Evolutionary conservation across 2,113 vertebrate species (phyloP), one percentile per base, ranked within the genome.

Genomic region (Sinosuthora webbiana): DNA sequence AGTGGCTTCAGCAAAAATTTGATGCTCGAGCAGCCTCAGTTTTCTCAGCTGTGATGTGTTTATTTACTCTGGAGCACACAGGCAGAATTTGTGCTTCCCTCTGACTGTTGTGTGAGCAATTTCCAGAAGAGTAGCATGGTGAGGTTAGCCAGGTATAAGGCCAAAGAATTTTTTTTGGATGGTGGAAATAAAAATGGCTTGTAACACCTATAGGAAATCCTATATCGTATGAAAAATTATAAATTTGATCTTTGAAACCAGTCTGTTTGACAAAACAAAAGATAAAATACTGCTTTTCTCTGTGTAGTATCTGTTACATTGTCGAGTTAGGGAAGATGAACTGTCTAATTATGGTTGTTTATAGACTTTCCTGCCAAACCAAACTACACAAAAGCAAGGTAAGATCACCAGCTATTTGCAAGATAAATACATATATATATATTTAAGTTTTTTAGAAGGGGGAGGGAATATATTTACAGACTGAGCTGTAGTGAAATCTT

Each of bases 91-190:
- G 6, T 64, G 12, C 79, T 77, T 64, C 44, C 53, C 78, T 78
- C 73, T 83, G 83, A 56, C 67, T 45, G 91, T 82, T 81, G 42
- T 92, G 73, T 45, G 80, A 96, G 53, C 60, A 93, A 85, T 73
- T 76, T 96, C 91, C 96, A 98, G 97, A 97, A 94, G 96, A 97
- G 97, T 97, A 98, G 97, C 97, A 97, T 97, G 97, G 97, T 98
- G 97, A 98, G 97, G 97, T 91, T 97, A 97, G 97, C 97, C 96
- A 87, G 96, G 89, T 96, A 95, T 95, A 95, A 94, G 96, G 95
- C 96, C 96, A 96, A 93, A 94, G 70, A 82, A 83, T 50, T 95
- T 96, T 83, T 83, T 93, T 86, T 97, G 96, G 95, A 97, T 97
- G 95, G 92, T 97, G 96, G 96, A 96, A 96, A 94, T 97, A 96